phyloP scores from a whole-genome alignment of 2,797 vertebrate genomes.

The Nannoperca obscura region DNA sequence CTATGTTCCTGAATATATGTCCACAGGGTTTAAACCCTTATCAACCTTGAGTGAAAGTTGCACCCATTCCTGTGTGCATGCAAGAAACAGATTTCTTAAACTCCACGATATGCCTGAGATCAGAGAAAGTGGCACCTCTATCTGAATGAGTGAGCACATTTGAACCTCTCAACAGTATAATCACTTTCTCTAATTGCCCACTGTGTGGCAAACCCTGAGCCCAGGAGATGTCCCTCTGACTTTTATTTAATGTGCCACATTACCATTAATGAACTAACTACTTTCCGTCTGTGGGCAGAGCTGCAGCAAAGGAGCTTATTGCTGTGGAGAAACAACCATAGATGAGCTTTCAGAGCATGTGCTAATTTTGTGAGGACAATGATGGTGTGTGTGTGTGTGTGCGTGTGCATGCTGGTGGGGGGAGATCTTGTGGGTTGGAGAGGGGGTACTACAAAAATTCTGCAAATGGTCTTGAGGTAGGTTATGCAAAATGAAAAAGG shows the following conservation, averaged over 20 bases:
- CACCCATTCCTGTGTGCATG: slow-evolving; percentile 33
- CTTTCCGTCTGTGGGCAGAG: slow-evolving; percentile 74
- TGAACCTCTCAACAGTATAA: slow-evolving; percentile 84
- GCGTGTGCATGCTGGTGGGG: background rate
- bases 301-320: slow-evolving; percentile 73
- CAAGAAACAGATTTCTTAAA: slow-evolving; percentile 54
- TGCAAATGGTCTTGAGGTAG: slow-evolving; percentile 57
- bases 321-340: slow-evolving; percentile 75
- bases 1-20: slow-evolving; percentile 8
- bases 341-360: slow-evolving; percentile 74
- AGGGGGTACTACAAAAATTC: slow-evolving; percentile 36
- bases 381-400: slow-evolving; percentile 18
- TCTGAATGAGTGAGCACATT: slow-evolving; percentile 81
- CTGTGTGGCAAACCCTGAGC: slow-evolving; percentile 83
- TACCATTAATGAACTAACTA: slow-evolving; percentile 88
- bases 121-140: slow-evolving; percentile 70
- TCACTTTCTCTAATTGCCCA: slow-evolving; percentile 87
- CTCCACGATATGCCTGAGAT: slow-evolving; percentile 56
- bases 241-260: slow-evolving; percentile 89
- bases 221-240: slow-evolving; percentile 87
- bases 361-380: slow-evolving; percentile 62
- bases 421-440: slow-evolving; percentile 18
- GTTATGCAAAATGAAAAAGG: slow-evolving; percentile 69
- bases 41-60: slow-evolving; percentile 42
- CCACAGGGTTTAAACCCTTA: slow-evolving; percentile 19